Base-by-base conservation (phyloP, 2,888 invertebrate species). In the Orthosia gracilis region DNA sequence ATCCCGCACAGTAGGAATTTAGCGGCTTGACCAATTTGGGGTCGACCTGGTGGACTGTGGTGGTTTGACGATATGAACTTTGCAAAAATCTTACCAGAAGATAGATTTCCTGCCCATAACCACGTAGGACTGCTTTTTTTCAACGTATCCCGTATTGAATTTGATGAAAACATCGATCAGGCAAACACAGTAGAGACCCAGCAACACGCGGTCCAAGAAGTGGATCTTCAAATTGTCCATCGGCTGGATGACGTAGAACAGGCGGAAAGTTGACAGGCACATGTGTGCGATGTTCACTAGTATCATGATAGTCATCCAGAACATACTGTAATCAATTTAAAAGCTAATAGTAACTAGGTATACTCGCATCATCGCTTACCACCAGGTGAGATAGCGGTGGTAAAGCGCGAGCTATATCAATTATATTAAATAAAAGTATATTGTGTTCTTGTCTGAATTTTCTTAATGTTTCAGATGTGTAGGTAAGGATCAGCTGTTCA, bases 111-210 rank as follows among this genome's bases (percentile, higher is more conserved):
- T 92, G 4, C 89, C 85, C 84, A 95, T 73, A 11, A 91, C 85
- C 9, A 94, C 86, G 40, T 84, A 78, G 11, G 78, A 76, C 2
- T 87, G 79, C 2, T 68, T 73, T 4, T 78, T 80, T 5, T 89
- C 85, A 23, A 88, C 76, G 69, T 90, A 93, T 18, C 96, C 96
- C 1, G 89, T 91, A 65, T 94, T 92, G 76, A 94, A 93, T 4
- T 86, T 89, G n/a, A 95, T 40, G 15, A 89, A 13, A 5, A 95
- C 87, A 70, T 96, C 94, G 0, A 91, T 0, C 21, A 92, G 75
- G 73, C 94, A 93, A n/a, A 93, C 18, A 1, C 87, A 7, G 59
- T 95, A 76, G 0, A 94, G 74, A 0, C 69, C 52, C 4, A 94
- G 64, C 13, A 94, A 68, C 2, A 88, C n/a, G 0, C 69, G 47